Percentiles rank a stretch among this genome's conserved stretches.
phyloP scores from a whole-genome alignment of 2,113 vertebrate species.

The Petaurus breviceps region DNA sequence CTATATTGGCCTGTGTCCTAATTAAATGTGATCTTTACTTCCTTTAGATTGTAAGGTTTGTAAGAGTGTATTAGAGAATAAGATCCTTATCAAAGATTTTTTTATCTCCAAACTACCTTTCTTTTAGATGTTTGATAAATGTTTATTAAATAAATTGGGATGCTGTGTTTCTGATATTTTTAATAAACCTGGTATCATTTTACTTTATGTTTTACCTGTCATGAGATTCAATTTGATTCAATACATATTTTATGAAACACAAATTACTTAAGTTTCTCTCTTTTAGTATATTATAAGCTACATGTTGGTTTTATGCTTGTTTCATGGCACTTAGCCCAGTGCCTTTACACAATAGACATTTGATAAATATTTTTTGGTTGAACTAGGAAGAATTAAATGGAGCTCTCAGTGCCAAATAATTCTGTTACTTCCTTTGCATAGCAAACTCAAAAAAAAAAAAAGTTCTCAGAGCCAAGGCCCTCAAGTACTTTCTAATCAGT shows the following conservation, averaged over 20 bases:
- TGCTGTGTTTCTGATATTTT: neutral
- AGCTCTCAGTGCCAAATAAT: conserved; percentile 16
- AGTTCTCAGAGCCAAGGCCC: conserved; percentile 35
- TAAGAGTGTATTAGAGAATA: neutral
- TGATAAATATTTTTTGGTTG: conserved; percentile 24
- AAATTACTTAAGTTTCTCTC: neutral
- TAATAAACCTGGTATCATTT: neutral
- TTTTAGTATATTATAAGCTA: neutral
- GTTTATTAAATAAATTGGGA: neutral
- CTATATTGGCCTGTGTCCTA: neutral
- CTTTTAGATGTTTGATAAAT: neutral
- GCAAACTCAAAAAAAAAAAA: conserved; percentile 45
- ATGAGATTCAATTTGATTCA: neutral
- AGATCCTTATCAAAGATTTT: neutral
- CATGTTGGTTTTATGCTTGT: neutral
- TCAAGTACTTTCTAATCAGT: conserved; percentile 23
- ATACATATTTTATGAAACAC: neutral
- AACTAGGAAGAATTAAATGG: conserved; percentile 12
- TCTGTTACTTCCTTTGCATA: conserved; percentile 41
- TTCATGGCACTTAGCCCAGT: neutral
- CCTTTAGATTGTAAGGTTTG: neutral
- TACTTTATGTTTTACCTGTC: neutral
- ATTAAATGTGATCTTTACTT: neutral
- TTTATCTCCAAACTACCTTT: neutral
- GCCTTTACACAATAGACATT: conserved; percentile 8